These are phyloP conservation scores for Candoia aspera DNA, from an alignment of 2,113 vertebrate genomes.

Conservation along the genomic window DNA sequence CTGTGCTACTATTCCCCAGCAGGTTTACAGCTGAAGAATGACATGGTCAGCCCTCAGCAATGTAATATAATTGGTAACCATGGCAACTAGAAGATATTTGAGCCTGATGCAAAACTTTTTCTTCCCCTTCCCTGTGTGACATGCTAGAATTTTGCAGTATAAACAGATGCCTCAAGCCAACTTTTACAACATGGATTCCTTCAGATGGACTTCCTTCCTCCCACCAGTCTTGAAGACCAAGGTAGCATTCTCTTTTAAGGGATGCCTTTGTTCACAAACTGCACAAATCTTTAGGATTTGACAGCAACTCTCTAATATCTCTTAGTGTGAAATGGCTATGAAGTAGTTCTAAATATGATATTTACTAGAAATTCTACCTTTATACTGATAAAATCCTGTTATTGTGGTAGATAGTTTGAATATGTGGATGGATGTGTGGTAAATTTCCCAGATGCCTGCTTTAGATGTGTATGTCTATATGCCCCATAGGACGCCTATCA, in stretches of 20 bases:
- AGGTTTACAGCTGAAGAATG: background rate
- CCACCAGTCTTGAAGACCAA: background rate
- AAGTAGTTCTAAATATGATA: background rate
- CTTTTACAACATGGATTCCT: background rate
- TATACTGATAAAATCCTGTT: background rate
- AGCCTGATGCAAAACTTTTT: constrained; percentile 10
- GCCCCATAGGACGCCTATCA: background rate
- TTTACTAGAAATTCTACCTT: background rate
- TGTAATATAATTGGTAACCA: constrained; percentile 21
- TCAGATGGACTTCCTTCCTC: background rate
- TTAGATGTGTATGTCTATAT: background rate
- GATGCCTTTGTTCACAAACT: background rate
- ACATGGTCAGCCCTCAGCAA: background rate
- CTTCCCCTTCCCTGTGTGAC: background rate
- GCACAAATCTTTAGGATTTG: background rate
- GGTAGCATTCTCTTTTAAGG: background rate
- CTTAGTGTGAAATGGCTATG: background rate
- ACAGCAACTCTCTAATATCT: background rate
- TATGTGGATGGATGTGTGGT: background rate
- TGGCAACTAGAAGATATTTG: constrained; percentile 9
- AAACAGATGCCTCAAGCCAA: background rate
- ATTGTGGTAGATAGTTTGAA: background rate
- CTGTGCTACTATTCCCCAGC: background rate
- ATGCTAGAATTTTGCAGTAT: background rate
- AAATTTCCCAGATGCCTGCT: background rate